Base-by-base conservation (phyloP, 2,888 invertebrate species). In the Ischnura elegans region DNA sequence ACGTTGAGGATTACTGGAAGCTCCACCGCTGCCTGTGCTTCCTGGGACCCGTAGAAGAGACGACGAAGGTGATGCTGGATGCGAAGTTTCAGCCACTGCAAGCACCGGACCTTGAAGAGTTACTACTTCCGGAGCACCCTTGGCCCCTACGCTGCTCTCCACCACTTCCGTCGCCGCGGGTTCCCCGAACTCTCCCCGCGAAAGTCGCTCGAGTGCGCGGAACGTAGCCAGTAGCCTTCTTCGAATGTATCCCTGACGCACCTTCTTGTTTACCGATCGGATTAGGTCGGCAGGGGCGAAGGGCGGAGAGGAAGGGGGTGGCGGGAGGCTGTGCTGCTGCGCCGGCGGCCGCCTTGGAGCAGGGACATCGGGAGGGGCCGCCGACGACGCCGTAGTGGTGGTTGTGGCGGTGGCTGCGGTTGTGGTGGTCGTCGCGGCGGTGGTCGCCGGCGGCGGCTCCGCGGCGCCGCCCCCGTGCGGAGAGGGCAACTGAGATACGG, bases 401-500 rank as follows among this genome's bases (percentile, higher is more conserved):
- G n/a, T n/a, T 8, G 76, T n/a, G 95, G 95, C 43, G 95, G 94
- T 42, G 94, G 87, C 96, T 16, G 43, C 16, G 4, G 55, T 42
- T 0, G 47, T 94, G 94, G 95, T 43, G 94, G 95, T 93, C 94
- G 76, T 36, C 0, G 36, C 36, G 95, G 95, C 45, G 13, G 43
- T 13, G 21, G 55, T 51, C 5, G 47, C 94, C 94, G 95, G 47
- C 94, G 95, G 93, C 19, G 93, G 42, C 13, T 96, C 96, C 90
- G 96, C 96, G 8, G 46, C 90, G 43, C 87, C 76, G 21, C 97
- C 97, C n/a, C 97, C 97, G 95, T 98, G 98, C 0, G 98, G 98
- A 0, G 98, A 98, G 0, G 98, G 98, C 94, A 98, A 96, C 95
- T 98, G 98, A 0, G 98, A 98, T 0, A 98, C 98, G 93, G 97